Conservation (phyloP, 2,888 invertebrate species). For the Argyresthia albistria region DNA sequence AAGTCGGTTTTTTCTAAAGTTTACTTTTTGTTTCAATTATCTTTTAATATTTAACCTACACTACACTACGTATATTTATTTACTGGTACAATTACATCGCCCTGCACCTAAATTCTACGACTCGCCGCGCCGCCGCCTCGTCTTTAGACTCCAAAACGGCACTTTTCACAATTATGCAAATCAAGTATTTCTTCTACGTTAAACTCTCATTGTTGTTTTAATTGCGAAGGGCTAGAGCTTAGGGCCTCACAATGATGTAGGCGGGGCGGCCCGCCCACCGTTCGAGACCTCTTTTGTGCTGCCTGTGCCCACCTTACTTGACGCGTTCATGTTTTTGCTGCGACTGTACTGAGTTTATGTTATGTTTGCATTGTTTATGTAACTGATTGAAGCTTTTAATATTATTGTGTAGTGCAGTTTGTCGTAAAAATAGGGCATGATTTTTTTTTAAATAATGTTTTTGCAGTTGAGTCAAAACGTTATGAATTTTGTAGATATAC, state of each 20-base stretch:
- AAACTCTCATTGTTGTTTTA: conserved; percentile 38
- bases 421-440: too few relatives aligned
- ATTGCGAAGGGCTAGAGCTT: conserved; percentile 30
- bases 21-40: too few relatives aligned
- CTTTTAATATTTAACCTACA: too few relatives aligned
- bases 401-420: too few relatives aligned
- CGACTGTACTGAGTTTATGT: conserved; percentile 44
- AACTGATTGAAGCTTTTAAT: conserved; percentile 24
- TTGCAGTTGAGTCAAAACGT: too few relatives aligned
- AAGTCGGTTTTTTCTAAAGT: too few relatives aligned
- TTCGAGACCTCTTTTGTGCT: conserved; percentile 39
- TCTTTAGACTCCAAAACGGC: conserved; percentile 3
- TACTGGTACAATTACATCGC: background rate
- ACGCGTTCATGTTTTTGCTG: conserved; percentile 35
- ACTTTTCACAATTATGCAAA: conserved; percentile 33
- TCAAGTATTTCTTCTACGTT: conserved; percentile 44
- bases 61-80: too few relatives aligned
- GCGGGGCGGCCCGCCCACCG: conserved; percentile 55
- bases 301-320: conserved; percentile 32
- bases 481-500: too few relatives aligned
- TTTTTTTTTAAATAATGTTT: too few relatives aligned
- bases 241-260: conserved; percentile 30
- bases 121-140: background rate
- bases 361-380: conserved; percentile 57
- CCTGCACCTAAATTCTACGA: background rate